Evolutionary conservation across 2,113 vertebrate genomes (phyloP).

Genomic region (Clarias magur): DNA sequence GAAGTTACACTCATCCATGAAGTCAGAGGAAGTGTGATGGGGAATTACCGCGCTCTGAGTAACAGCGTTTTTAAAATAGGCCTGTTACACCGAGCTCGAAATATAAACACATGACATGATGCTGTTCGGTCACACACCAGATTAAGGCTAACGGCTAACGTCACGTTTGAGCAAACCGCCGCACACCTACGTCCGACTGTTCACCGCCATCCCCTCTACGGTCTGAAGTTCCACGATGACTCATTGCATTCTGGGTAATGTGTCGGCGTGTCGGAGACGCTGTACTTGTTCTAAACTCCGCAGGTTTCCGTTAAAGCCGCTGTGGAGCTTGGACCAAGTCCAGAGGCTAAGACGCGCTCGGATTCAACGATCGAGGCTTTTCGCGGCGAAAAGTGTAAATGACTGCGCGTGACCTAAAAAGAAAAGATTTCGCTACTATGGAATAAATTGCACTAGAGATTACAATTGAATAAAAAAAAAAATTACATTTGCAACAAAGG

Average conservation of each 20-base stretch:
- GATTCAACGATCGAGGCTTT: not conserved
- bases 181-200: not conserved
- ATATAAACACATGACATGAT: not conserved
- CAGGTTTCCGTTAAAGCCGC: slow-evolving; percentile 61
- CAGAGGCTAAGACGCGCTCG: slow-evolving; percentile 63
- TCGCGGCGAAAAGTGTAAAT: too few species aligned
- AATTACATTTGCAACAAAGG: too few species aligned
- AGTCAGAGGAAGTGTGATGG: not conserved
- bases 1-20: not conserved
- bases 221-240: not conserved
- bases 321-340: slow-evolving; percentile 82
- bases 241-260: not conserved
- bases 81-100: not conserved
- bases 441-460: too few species aligned
- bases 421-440: too few species aligned
- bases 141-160: not conserved
- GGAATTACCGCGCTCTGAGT: not conserved
- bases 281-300: slow-evolving; percentile 76
- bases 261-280: slow-evolving; percentile 57
- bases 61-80: not conserved
- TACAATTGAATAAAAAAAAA: too few species aligned
- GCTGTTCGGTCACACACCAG: not conserved
- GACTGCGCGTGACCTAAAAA: too few species aligned
- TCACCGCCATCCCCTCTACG: not conserved
- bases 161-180: not conserved